Base-by-base conservation (phyloP, 2,797 vertebrate species). In the Sebastes itinus region DNA sequence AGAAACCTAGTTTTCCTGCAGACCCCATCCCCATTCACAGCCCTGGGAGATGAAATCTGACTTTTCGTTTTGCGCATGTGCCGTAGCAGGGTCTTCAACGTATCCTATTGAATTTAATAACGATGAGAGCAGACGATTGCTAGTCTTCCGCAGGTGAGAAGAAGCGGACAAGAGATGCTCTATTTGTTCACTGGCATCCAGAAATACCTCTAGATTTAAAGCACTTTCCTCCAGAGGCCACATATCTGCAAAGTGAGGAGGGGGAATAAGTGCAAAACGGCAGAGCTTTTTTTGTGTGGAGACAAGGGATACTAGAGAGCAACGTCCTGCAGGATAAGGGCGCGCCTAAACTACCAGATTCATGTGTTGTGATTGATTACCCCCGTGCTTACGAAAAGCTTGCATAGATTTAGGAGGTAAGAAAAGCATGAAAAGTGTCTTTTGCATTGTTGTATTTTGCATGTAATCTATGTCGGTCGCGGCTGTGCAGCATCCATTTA, bases 311-410 rank as follows among this genome's bases (percentile, higher is more conserved):
- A 91, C 86, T 74, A 80, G 88, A 91, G 88, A 91, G 88, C 86
- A 89, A 78, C 91, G 89, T 94, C 93, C 91, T 93, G 92, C 91
- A 91, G 91, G 94, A 94, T 85, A 91, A 92, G 93, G 94, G 93
- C 93, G 91, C 92, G 93, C 92, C 94, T 93, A 85, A 91, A 93
- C 86, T 75, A 85, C 90, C 90, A 93, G 72, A 95, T 95, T 92
- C 93, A 96, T 95, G 95, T 94, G 94, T 94, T 93, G 88, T 94
- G 91, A 93, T 93, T 95, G 91, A 92, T 93, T 83, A 78, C 81
- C 86, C 82, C 89, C 85, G 86, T 80, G 84, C 88, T 61, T 82
- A 76, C 71, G 88, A 93, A 87, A 93, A 91, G 86, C 88, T 87
- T 90, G 88, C 90, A 87, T 90, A 93, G 92, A 94, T 91, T 90